These are phyloP conservation scores for Macrotus californicus DNA, from an alignment of 2,113 vertebrate species.

Conservation along the genomic window DNA sequence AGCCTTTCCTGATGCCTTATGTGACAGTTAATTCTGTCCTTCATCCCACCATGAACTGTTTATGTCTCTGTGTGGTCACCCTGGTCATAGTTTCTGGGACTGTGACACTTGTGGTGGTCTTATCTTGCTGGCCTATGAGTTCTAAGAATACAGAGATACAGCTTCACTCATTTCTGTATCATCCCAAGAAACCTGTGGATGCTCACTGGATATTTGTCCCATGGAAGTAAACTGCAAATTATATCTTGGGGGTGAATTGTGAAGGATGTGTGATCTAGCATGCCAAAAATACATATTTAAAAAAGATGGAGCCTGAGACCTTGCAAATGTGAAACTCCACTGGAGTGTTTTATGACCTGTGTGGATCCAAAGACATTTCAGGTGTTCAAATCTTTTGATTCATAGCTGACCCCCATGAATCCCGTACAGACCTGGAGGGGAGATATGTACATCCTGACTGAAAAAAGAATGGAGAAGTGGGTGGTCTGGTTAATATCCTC, in stretches of 20 bases:
- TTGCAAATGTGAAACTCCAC: neutral
- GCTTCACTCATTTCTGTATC: neutral
- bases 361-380: neutral
- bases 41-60: rapidly evolving
- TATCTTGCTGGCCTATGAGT: neutral
- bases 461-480: neutral
- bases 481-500: neutral
- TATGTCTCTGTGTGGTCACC: neutral
- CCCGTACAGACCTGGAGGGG: neutral
- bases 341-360: neutral
- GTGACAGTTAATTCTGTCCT: neutral
- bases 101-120: neutral
- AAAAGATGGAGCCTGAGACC: neutral
- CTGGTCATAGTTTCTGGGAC: neutral
- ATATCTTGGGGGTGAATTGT: neutral
- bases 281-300: neutral
- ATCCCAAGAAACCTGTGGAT: neutral
- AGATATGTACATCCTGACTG: neutral
- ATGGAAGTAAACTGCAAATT: neutral
- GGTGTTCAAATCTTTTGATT: neutral
- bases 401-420: neutral
- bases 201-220: neutral
- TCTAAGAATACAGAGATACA: neutral
- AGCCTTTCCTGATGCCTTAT: neutral
- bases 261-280: neutral